Evolutionary conservation across 2,888 invertebrate genomes (phyloP).

Genomic region (Phyllotreta cruciferae): DNA sequence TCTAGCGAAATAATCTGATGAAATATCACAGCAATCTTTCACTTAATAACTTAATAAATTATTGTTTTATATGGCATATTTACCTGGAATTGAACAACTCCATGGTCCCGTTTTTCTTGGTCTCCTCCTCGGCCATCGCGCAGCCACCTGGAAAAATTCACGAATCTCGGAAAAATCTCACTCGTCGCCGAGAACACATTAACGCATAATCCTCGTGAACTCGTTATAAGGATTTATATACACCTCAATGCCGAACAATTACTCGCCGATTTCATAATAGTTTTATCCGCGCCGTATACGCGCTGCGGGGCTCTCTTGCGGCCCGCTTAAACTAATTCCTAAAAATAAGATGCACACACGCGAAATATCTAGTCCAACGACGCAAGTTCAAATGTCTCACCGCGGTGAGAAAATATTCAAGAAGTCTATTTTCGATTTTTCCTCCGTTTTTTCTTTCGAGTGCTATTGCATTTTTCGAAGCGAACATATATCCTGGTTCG

Average conservation of each 20-base stretch:
- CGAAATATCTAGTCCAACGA: slow-evolving; percentile 15
- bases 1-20: no score
- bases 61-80: neutral
- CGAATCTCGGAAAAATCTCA: neutral
- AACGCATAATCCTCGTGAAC: neutral
- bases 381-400: slow-evolving; percentile 11
- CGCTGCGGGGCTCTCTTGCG: slow-evolving; percentile 6
- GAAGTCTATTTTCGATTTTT: no score
- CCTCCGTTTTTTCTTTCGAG: no score
- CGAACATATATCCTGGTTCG: no score
- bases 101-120: slow-evolving; percentile 2
- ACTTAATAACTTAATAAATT: no score
- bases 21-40: no score
- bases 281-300: slow-evolving; percentile 2
- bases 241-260: neutral
- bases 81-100: slow-evolving; percentile 15
- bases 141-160: neutral
- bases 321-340: slow-evolving; percentile 12
- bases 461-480: no score
- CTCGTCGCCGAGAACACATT: neutral
- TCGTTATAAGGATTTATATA: slow-evolving; percentile 11
- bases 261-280: slow-evolving; percentile 13
- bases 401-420: neutral
- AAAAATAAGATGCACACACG: slow-evolving; percentile 17
- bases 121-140: slow-evolving; percentile 5